Evolutionary conservation across 2,888 invertebrate genomes (phyloP).

Genomic region (Furcula furcula): DNA sequence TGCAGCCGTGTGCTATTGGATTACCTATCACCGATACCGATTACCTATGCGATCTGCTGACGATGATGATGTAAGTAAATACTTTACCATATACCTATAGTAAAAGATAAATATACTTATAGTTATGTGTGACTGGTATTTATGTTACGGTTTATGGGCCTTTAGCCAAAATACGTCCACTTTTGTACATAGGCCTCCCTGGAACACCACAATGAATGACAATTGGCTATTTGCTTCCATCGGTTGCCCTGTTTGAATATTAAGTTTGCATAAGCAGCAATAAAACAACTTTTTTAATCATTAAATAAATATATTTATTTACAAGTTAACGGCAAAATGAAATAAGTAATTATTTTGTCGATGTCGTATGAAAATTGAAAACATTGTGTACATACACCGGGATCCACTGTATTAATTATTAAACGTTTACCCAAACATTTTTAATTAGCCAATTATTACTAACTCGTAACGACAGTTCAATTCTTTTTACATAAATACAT

Average conservation of each 20-base stretch:
- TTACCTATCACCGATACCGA: too few species aligned
- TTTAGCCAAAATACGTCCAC: too few species aligned
- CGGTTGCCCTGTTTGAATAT: neutral
- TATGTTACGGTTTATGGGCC: too few species aligned
- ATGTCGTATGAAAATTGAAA: constrained; percentile 60
- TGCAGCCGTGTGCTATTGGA: too few species aligned
- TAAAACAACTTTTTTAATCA: constrained; percentile 60
- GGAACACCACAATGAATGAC: neutral
- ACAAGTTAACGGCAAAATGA: constrained; percentile 73
- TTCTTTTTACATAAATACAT: constrained; percentile 73
- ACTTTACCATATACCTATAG: too few species aligned
- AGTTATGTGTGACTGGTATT: too few species aligned
- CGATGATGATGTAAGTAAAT: too few species aligned
- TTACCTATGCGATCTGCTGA: too few species aligned
- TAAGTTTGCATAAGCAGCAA: constrained; percentile 19
- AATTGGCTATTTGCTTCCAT: neutral
- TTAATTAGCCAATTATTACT: constrained; percentile 45
- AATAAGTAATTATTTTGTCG: constrained; percentile 67
- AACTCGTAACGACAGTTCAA: constrained; percentile 52
- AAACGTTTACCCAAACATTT: constrained; percentile 40
- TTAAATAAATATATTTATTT: constrained; percentile 82
- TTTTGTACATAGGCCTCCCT: too few species aligned
- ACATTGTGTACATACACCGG: constrained; percentile 24
- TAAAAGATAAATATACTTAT: too few species aligned
- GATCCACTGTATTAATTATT: constrained; percentile 41